A percentile compares a stretch with the other conserved stretches of the same genome.
Conservation (phyloP, 2,797 vertebrate genomes). For the Helicolenus hilgendorfi region DNA sequence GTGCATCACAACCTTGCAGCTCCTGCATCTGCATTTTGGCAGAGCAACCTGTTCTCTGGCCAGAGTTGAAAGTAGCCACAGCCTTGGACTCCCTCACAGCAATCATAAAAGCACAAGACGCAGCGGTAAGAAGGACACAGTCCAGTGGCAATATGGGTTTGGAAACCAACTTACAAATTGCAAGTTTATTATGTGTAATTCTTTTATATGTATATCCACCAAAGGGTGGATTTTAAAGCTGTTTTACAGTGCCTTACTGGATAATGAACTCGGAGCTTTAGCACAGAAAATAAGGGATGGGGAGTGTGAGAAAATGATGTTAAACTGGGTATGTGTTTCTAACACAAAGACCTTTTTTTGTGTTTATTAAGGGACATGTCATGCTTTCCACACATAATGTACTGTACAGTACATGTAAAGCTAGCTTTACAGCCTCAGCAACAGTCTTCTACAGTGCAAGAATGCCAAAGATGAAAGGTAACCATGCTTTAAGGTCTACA, state of each 20-base stretch:
- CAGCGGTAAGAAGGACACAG: constrained; percentile 39
- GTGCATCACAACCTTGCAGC: constrained; percentile 15
- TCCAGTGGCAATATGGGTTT: constrained; percentile 53
- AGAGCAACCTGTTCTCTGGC: constrained; percentile 51
- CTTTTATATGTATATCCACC: constrained; percentile 5
- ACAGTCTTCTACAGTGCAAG: not conserved
- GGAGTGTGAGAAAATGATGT: constrained; percentile 20
- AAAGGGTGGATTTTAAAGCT: constrained; percentile 12
- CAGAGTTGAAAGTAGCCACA: constrained; percentile 67
- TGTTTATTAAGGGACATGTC: not conserved
- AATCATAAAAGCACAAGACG: constrained; percentile 62
- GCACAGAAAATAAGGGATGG: not conserved
- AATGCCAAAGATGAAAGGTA: constrained; percentile 24
- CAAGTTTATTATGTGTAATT: constrained; percentile 45
- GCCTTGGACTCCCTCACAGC: constrained; percentile 64
- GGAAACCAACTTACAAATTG: constrained; percentile 45
- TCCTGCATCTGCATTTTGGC: constrained; percentile 55
- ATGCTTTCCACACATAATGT: constrained; percentile 5
- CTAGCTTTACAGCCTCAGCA: not conserved
- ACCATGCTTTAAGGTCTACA: constrained; percentile 1
- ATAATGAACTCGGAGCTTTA: not conserved
- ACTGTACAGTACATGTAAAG: not conserved
- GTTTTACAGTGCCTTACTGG: constrained; percentile 7
- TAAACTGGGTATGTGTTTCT: not conserved
- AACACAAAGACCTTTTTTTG: not conserved